These are phyloP conservation scores for Aphelocoma californica DNA, from an alignment of 2,797 vertebrate species.

Conservation along the genomic window DNA sequence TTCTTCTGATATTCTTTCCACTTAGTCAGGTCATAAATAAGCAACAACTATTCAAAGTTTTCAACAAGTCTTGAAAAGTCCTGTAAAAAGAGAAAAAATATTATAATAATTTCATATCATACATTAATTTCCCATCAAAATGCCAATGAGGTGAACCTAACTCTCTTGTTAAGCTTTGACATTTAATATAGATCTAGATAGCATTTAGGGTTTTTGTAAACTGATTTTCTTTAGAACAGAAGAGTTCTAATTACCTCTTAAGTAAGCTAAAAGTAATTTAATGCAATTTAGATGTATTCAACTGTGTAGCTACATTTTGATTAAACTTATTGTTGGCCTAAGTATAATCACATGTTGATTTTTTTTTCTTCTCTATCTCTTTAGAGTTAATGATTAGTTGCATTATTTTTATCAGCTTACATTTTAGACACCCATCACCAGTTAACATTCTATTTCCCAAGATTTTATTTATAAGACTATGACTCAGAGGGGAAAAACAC, in stretches of 20 bases:
- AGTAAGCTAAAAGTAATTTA: slow-evolving; percentile 27
- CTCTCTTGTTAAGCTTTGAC: not conserved
- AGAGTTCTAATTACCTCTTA: not conserved
- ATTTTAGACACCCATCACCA: not conserved
- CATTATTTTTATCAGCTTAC: not conserved
- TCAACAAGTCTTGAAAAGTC: not conserved
- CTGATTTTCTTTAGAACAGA: slow-evolving; percentile 19
- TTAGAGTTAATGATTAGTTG: not conserved
- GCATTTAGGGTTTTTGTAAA: not conserved
- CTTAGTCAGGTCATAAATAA: not conserved
- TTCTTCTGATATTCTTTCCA: not conserved
- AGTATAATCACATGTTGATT: not conserved
- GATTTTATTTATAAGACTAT: not conserved
- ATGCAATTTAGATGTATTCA: slow-evolving; percentile 37
- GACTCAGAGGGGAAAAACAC: not conserved
- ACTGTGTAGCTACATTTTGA: slow-evolving; percentile 4
- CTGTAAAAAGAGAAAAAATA: not conserved
- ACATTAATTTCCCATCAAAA: not conserved
- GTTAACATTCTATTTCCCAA: not conserved
- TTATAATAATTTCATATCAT: not conserved
- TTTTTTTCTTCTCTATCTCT: not conserved
- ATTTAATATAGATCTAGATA: not conserved
- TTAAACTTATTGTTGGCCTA: slow-evolving; percentile 40
- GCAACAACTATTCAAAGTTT: not conserved
- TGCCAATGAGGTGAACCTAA: not conserved